phyloP scores from a whole-genome alignment of 2,797 vertebrate species.

The Perodicticus potto region DNA sequence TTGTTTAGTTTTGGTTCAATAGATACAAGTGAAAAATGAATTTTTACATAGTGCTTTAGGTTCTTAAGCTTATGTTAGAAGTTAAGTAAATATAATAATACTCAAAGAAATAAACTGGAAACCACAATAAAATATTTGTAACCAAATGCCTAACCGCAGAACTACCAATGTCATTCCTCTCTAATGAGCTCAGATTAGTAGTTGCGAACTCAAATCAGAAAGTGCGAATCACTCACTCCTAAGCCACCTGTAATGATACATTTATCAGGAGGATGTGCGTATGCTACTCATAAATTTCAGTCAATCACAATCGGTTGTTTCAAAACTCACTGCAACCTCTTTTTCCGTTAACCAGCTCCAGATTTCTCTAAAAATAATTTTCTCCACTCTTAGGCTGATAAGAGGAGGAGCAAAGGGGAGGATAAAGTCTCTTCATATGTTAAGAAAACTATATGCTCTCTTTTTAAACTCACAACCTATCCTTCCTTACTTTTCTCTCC shows the following conservation, averaged over 20 bases:
- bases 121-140: conserved; percentile 81
- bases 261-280: conserved; percentile 38
- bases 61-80: conserved; percentile 60
- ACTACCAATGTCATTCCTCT: conserved; percentile 81
- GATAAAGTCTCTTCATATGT: not conserved
- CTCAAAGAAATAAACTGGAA: conserved; percentile 78
- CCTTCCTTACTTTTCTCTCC: conserved; percentile 82
- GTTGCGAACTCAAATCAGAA: conserved; percentile 46
- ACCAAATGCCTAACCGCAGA: conserved; percentile 63
- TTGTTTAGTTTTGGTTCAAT: conserved; percentile 41
- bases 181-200: conserved; percentile 59
- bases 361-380: conserved; percentile 56
- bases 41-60: conserved; percentile 6
- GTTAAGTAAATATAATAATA: conserved; percentile 60
- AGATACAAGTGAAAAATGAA: conserved; percentile 54
- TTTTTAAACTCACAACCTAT: conserved; percentile 86
- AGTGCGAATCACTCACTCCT: conserved; percentile 26
- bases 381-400: not conserved
- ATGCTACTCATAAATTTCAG: not conserved
- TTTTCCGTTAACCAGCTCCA: conserved; percentile 62
- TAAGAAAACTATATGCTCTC: conserved; percentile 80
- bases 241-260: conserved; percentile 30
- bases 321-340: conserved; percentile 29
- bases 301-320: not conserved
- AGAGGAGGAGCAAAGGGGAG: conserved; percentile 47